Evolutionary conservation across 2,797 vertebrate species (phyloP).

Genomic region (Gobio occitaniae): DNA sequence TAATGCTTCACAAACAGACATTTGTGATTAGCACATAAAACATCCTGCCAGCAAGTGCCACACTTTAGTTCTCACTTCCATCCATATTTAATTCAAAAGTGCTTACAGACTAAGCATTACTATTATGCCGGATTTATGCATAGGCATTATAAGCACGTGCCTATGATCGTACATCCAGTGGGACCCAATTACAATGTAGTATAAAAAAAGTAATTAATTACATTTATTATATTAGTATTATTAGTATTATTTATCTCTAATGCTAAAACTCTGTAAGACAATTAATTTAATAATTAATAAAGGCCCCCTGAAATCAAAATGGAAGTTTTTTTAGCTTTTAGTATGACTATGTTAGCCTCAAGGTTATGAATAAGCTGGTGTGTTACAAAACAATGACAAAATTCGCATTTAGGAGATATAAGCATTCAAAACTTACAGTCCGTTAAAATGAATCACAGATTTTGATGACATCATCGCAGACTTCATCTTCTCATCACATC

Average conservation of each 20-base stretch:
- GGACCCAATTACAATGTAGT: neutral
- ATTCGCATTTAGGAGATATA: too few relatives aligned
- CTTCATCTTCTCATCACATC: too few relatives aligned
- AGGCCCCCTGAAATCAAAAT: too few relatives aligned
- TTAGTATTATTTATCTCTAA: neutral
- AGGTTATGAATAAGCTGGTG: too few relatives aligned
- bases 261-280: neutral
- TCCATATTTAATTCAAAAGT: neutral
- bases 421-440: too few relatives aligned
- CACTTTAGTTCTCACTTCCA: conserved; percentile 4
- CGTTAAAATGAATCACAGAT: too few relatives aligned
- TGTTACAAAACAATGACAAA: too few relatives aligned
- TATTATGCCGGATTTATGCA: neutral
- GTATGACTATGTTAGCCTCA: too few relatives aligned
- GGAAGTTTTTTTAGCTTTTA: too few relatives aligned
- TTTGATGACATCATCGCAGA: too few relatives aligned
- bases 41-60: conserved; percentile 22
- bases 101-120: neutral
- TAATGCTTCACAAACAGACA: conserved; percentile 11
- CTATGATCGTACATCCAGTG: neutral
- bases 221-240: too few relatives aligned
- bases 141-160: neutral
- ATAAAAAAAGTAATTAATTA: too few relatives aligned
- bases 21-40: conserved; percentile 20
- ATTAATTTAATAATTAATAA: neutral